Base-by-base conservation (phyloP, 2,113 vertebrate genomes). In the Carassius gibelio region DNA sequence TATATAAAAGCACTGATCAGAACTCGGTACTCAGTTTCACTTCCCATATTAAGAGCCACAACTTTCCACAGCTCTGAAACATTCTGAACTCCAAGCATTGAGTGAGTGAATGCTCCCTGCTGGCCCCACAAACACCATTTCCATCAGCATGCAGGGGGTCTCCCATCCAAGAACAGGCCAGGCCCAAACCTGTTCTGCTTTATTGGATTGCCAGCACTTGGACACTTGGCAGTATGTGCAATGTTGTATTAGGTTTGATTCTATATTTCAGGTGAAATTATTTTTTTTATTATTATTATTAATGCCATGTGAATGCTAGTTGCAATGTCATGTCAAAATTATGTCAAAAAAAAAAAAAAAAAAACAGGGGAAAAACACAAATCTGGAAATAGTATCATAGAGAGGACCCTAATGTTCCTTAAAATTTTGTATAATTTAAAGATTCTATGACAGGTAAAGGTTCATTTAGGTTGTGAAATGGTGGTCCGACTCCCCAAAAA, bases 121-220 rank as follows among this genome's bases (percentile, higher is more conserved):
- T 42, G 34, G 76, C 34, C 57, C 57, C 6, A 57, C 10, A 57
- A 42, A 79, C 76, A 61, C 57, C 21, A 79, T 79, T 79, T 36
- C 48, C 52, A 77, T 36, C 21, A 42, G 57, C 34, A 61, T n/a
- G 19, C 55, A 79, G 76, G 76, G 76, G 76, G 55, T 79, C 76
- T 80, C 13, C 13, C 21, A 9, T 80, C 34, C 36, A 80, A 64
- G 77, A 80, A 62, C 57, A 80, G 57, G 14, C 26, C 19, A 42
- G 45, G 42, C 72, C 34, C 34, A 82, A 38, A 61, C 69, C 34
- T 83, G 71, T 83, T 71, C 59, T 26, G 57, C 36, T 61, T 61
- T 30, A 61, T 36, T n/a, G 4, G 19, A 19, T 57, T 36, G 50
- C 50, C 15, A 38, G 36, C 30, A n/a, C 52, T 79, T 45, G 76